Conservation (phyloP, 2,797 vertebrate genomes). For the Etheostoma perlongum region DNA sequence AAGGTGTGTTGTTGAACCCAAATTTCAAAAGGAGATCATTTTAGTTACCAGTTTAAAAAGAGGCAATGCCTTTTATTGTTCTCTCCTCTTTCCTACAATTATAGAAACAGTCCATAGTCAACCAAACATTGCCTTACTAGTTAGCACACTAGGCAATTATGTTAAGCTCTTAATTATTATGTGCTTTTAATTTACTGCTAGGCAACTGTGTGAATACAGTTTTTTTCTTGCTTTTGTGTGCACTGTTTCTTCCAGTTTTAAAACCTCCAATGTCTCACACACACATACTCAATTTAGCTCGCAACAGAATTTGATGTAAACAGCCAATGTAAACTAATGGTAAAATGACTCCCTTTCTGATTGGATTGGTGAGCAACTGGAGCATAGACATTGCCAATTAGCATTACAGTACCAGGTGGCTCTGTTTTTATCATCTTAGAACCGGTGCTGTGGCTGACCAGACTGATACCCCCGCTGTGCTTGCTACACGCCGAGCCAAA, state of each 20-base stretch:
- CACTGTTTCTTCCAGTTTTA: neutral
- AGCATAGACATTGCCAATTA: conserved; percentile 27
- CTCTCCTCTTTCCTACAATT: conserved; percentile 18
- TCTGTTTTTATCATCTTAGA: conserved; percentile 56
- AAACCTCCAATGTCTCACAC: conserved; percentile 1
- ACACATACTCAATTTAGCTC: neutral
- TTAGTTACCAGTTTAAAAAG: conserved; percentile 1
- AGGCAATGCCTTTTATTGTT: neutral
- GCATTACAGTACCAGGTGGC: conserved; percentile 26
- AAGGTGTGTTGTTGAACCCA: neutral
- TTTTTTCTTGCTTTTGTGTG: neutral
- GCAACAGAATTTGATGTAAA: neutral
- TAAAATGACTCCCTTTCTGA: neutral
- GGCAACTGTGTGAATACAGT: neutral
- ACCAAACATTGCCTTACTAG: conserved; percentile 26
- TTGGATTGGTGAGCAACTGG: neutral
- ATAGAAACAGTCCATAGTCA: conserved; percentile 16
- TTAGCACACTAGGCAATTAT: conserved; percentile 40
- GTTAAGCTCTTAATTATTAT: conserved; percentile 35
- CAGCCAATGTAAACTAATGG: neutral
- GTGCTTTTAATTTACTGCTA: conserved; percentile 25
- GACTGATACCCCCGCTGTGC: conserved; percentile 51
- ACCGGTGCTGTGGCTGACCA: conserved; percentile 38
- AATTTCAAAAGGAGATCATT: neutral
- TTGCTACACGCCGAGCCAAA: conserved; percentile 44